Base-by-base conservation (phyloP, 2,113 vertebrate genomes). In the Melanostigma gelatinosum region DNA sequence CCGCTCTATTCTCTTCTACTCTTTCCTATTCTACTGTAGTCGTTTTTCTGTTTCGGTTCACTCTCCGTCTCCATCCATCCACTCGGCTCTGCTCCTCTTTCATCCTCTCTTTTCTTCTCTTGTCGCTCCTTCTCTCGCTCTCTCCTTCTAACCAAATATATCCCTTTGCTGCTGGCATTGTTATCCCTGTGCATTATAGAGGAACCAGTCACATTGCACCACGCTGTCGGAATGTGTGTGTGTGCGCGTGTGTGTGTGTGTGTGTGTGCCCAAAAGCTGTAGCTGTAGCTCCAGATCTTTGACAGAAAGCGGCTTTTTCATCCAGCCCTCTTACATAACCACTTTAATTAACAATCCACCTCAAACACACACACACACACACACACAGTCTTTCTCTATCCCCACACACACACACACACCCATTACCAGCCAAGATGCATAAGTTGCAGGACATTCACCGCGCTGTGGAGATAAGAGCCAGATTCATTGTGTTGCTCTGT, bases 271-370 rank as follows among this genome's bases (percentile, higher is more conserved):
- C 48, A 13, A 75, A 64, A 72, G 85, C 83, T 54, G 52, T 24
- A 77, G 70, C 64, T 70, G 58, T 72, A 58, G 73, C 72, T 83
- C 74, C 71, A 73, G 52, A 86, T 87, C 83, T 79, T 12, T 75
- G 78, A 77, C 84, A 75, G 66, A 85, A 88, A 84, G 61, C 54
- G 0, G 71, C 82, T 87, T 85, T 91, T 77, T 76, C 58, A 77
- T 87, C 32, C 44, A 69, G 42, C 64, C 18, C 40, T 71, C 67
- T 85, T 72, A 68, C 36, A 62, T 70, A 71, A 70, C 46, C 29
- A 68, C 79, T 84, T 82, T 80, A 88, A 88, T 84, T 84, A 90
- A 81, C 65, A 78, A 55, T 20, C 27, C 66, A 50, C 52, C 60
- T 60, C 52, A 38, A 20, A 75, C 46, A 55, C 50, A 52, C 69